Evolutionary conservation across 2,888 invertebrate genomes (phyloP).

Genomic region (Heteromurus nitidus): DNA sequence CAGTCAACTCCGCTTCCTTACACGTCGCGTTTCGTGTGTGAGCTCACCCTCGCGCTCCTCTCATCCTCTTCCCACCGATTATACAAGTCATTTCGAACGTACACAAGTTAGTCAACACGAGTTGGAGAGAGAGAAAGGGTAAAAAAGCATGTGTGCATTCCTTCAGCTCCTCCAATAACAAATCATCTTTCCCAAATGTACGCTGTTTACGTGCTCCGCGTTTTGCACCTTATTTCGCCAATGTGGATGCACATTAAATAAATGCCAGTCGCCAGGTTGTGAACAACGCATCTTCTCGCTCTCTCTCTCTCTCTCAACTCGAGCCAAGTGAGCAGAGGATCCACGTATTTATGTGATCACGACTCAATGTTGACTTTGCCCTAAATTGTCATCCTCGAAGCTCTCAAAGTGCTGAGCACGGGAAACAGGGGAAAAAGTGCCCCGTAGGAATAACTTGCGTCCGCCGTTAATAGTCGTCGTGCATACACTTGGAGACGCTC

Average conservation of each 20-base stretch:
- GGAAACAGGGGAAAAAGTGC: conserved; percentile 61
- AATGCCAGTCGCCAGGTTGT: too few relatives aligned
- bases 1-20: conserved; percentile 1
- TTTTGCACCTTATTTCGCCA: background rate
- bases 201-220: background rate
- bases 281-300: too few relatives aligned
- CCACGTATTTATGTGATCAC: conserved; percentile 47
- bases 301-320: too few relatives aligned
- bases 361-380: conserved; percentile 59
- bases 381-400: conserved; percentile 54
- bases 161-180: conserved; percentile 48
- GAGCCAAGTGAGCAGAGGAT: conserved; percentile 11
- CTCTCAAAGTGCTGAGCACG: conserved; percentile 61
- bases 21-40: background rate
- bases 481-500: background rate
- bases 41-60: background rate
- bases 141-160: conserved; percentile 50
- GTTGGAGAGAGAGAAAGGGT: background rate
- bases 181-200: conserved; percentile 44
- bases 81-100: background rate
- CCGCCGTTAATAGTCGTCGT: conserved; percentile 55
- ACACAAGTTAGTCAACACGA: too few relatives aligned
- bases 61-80: background rate
- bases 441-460: conserved; percentile 66
- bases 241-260: background rate